phyloP scores from a whole-genome alignment of 2,797 vertebrate species.

The Gambelia wislizenii region DNA sequence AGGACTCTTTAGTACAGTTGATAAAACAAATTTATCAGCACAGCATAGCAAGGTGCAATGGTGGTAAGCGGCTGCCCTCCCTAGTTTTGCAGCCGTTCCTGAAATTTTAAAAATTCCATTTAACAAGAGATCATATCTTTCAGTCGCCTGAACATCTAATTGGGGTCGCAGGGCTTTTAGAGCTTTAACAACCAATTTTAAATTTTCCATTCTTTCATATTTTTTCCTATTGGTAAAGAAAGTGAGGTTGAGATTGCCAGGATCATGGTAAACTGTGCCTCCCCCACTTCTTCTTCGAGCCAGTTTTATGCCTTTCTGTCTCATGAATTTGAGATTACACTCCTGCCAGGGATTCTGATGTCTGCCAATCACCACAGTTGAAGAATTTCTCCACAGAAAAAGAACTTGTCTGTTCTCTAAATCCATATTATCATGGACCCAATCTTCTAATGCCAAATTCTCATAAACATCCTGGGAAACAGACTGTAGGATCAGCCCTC shows the following conservation, averaged over 20 bases:
- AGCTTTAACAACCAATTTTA: constrained; percentile 86
- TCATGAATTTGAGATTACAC: constrained; percentile 86
- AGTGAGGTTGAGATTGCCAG: constrained; percentile 94
- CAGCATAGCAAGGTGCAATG: constrained; percentile 93
- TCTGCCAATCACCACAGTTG: constrained; percentile 91
- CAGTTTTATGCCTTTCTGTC: constrained; percentile 82
- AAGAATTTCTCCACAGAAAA: constrained; percentile 90
- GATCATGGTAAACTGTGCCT: constrained; percentile 93
- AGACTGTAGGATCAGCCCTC: constrained; percentile 85
- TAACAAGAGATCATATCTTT: constrained; percentile 90
- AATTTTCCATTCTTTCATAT: constrained; percentile 89
- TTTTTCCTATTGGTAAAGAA: constrained; percentile 90
- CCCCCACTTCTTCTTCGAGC: constrained; percentile 93
- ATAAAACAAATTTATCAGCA: constrained; percentile 80
- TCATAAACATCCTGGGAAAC: constrained; percentile 86
- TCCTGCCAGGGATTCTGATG: constrained; percentile 98
- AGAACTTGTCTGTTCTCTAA: constrained; percentile 82
- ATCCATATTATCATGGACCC: constrained; percentile 90
- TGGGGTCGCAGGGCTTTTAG: constrained; percentile 81
- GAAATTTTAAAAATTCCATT: constrained; percentile 90
- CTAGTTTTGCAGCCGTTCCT: constrained; percentile 92
- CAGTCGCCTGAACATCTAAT: constrained; percentile 85
- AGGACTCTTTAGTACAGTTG: constrained; percentile 84
- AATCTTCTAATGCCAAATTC: constrained; percentile 95
- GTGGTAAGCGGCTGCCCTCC: constrained; percentile 90